A percentile compares a stretch with the other conserved stretches of the same genome.
Conservation (phyloP, 2,888 invertebrate species). For the Marasmarcha lunaedactyla region DNA sequence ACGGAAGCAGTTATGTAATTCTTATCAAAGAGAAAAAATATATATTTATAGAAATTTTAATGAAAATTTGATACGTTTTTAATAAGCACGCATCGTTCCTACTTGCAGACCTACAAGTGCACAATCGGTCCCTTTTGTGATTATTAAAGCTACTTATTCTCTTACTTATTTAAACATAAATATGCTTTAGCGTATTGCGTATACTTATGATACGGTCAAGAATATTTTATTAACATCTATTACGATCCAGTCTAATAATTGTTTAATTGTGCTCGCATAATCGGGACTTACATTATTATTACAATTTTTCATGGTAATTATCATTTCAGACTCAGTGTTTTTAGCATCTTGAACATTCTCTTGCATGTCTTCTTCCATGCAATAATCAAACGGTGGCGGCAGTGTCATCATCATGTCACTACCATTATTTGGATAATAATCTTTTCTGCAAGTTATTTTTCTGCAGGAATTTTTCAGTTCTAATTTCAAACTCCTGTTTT, state of each 20-base stretch:
- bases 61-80: no score
- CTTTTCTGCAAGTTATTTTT: slow-evolving; percentile 14
- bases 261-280: no score
- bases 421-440: slow-evolving; percentile 6
- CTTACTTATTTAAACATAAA: no score
- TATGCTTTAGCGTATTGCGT: no score
- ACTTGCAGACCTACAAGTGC: no score
- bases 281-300: slow-evolving; percentile 32
- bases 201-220: no score
- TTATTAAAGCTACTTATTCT: no score
- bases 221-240: no score
- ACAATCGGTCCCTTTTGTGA: no score
- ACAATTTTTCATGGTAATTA: slow-evolving; percentile 54
- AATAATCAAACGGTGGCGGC: slow-evolving; percentile 26
- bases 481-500: slow-evolving; percentile 35
- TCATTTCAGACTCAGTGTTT: slow-evolving; percentile 48
- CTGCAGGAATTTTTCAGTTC: slow-evolving; percentile 34
- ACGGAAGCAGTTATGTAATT: slow-evolving; percentile 12
- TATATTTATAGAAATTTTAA: background rate
- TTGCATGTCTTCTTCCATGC: slow-evolving; percentile 10
- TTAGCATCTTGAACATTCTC: slow-evolving; percentile 21
- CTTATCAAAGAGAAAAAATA: background rate
- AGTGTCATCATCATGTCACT: background rate
- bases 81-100: no score
- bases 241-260: no score